Evolutionary conservation across 2,888 invertebrate species (phyloP), one percentile per base, ranked within the genome.

Genomic region (Sinotaia quadrata): DNA sequence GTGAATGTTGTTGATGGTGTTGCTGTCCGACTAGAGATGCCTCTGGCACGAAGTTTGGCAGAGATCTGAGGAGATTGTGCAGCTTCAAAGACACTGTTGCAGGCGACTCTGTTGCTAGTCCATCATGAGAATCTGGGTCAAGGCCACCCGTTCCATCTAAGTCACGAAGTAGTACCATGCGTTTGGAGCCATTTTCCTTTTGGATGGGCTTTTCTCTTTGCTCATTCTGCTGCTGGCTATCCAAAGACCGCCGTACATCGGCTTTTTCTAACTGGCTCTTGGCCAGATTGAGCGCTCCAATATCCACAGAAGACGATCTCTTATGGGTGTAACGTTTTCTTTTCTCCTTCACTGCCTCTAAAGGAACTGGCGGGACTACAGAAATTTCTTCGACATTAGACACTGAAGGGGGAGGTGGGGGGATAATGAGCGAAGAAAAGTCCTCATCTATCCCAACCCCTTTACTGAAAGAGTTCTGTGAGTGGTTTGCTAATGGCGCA

Each of bases 51-150:
- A 75, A 71, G 61, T 63, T 71, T 29, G 84, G 78, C 58, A 83
- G 71, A 33, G 82, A 83, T 34, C 79, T 74, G 49, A 84, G 67
- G 52, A 84, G 73, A 47, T 72, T 78, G 76, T 81, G 81, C 18
- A 84, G 69, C 70, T 80, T 84, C 67, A 82, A 77, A 12, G 81
- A 82, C 31, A 84, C 82, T n/a, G 83, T 78, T 33, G 83, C 81
- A 4, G 84, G 84, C 4, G 83, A 83, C 65, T 79, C 77, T 4
- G 73, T 75, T 12, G 67, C 37, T 18, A 68, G 41, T 15, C 61
- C 59, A 27, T 59, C 59, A 8, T 49, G 31, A 31, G 68, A 57
- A 5, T 51, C 61, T 3, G 24, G 24, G 1, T 61, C 27, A 18
- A 21, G 37, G 15, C 12, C 34, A 27, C 24, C 27, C 29, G 15